These are phyloP conservation scores for Gyps fulvus DNA, from an alignment of 2,113 vertebrate genomes.

Conservation along the genomic window DNA sequence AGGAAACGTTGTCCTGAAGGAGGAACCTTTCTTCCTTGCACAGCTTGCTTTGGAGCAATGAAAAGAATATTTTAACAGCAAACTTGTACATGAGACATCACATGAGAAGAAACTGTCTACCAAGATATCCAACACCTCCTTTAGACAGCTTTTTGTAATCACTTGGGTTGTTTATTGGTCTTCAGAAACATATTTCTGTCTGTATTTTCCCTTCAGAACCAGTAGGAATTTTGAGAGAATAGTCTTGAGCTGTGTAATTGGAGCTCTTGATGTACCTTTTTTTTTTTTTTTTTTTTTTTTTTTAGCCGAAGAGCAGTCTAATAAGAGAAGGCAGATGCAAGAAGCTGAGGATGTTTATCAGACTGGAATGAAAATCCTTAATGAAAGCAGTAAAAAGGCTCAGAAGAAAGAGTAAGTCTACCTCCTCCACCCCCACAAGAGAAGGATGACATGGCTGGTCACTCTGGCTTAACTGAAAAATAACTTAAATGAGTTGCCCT, in stretches of 20 bases:
- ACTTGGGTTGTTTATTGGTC: background rate
- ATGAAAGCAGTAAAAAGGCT: slow-evolving; percentile 85
- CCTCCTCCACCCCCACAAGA: background rate
- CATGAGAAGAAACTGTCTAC: background rate
- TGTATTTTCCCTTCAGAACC: background rate
- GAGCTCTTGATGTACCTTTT: background rate
- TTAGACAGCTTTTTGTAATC: background rate
- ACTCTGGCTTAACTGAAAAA: background rate
- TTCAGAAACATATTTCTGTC: background rate
- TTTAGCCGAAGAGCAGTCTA: slow-evolving; percentile 89
- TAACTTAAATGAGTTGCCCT: background rate
- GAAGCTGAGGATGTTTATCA: slow-evolving; percentile 91
- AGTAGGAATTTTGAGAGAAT: background rate
- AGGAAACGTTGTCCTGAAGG: background rate
- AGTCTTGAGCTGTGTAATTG: background rate
- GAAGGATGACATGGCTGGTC: background rate
- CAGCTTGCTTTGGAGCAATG: background rate
- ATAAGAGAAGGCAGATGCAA: slow-evolving; percentile 84
- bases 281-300: background rate
- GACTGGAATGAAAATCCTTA: slow-evolving; percentile 85
- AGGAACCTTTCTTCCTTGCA: background rate
- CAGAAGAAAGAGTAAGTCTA: slow-evolving; percentile 90
- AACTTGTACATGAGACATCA: background rate
- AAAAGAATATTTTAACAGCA: background rate
- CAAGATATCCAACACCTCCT: background rate